Evolutionary conservation across 2,113 vertebrate genomes (phyloP), one percentile per base, ranked within the genome.

Genomic region (Leucosticte australis): DNA sequence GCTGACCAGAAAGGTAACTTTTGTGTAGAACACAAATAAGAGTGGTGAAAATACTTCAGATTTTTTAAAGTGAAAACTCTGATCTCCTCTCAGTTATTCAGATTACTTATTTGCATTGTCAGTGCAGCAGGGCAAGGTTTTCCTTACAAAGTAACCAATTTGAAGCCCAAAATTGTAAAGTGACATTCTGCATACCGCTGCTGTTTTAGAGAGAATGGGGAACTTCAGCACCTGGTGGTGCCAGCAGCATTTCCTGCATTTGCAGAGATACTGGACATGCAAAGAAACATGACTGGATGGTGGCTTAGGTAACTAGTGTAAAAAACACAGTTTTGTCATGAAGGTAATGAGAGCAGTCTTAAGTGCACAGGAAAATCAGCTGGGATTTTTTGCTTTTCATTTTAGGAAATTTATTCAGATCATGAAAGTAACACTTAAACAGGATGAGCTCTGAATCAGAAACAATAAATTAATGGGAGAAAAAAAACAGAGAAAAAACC

Each of bases 141-240:
- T 75, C 41, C 41, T 83, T 75, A 87, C 2, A 11, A 90, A 79
- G 56, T 21, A 92, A 87, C 22, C 39, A 78, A 35, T 68, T 2
- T 49, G 31, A 94, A 95, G 83, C 79, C 83, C 83, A 80, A 89
- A 96, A 94, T 39, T 89, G 64, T 60, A 68, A 90, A 93, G 17
- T 86, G 56, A 81, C 52, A 60, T 87, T 93, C 71, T 57, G 21
- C 62, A 44, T 63, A 23, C 13, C 65, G 39, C 30, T 74, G 42
- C 68, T 81, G 59, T 71, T 95, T 96, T 92, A 88, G 76, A 95
- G 87, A 74, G 39, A 67, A 47, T 18, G 11, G 21, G 13, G 35
- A 37, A 69, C 63, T 67, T 82, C 71, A 86, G 75, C 75, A 92
- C 52, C 76, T 70, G 71, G 67, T 70, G 39, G 6, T 89, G 84